Percentiles rank a stretch among this genome's conserved stretches.
These are phyloP conservation scores for Platalea minor DNA, from an alignment of 2,797 vertebrate species.

Conservation along the genomic window DNA sequence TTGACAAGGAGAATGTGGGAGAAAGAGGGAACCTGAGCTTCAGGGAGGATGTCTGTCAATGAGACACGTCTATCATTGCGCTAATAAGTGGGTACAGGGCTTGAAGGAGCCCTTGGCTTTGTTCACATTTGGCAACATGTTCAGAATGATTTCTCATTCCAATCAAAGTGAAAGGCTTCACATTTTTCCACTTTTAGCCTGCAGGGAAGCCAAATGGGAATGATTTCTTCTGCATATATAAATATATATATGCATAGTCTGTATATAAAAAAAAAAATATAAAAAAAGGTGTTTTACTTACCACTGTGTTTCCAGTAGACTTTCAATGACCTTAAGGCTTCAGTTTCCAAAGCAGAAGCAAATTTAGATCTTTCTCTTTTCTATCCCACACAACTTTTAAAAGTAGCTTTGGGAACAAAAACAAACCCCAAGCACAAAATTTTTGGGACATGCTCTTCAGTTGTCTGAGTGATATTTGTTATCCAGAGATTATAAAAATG, in stretches of 20 bases:
- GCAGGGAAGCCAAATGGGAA: not conserved
- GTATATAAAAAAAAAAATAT: not conserved
- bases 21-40: not conserved
- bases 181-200: not conserved
- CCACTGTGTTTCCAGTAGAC: not conserved
- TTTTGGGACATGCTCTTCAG: not conserved
- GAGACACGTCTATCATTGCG: accelerated
- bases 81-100: not conserved
- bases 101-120: not conserved
- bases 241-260: not conserved
- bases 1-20: not conserved
- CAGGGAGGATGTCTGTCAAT: not conserved
- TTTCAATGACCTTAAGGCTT: not conserved
- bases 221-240: not conserved
- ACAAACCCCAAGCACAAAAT: not conserved
- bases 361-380: not conserved
- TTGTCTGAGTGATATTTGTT: not conserved
- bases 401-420: not conserved
- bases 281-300: not conserved
- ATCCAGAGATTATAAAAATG: not conserved
- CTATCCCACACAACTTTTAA: not conserved
- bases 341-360: not conserved
- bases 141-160: not conserved
- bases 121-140: not conserved
- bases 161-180: not conserved